These are phyloP conservation scores for Athene cunicularia DNA, from an alignment of 2,113 vertebrate species.

Conservation along the genomic window DNA sequence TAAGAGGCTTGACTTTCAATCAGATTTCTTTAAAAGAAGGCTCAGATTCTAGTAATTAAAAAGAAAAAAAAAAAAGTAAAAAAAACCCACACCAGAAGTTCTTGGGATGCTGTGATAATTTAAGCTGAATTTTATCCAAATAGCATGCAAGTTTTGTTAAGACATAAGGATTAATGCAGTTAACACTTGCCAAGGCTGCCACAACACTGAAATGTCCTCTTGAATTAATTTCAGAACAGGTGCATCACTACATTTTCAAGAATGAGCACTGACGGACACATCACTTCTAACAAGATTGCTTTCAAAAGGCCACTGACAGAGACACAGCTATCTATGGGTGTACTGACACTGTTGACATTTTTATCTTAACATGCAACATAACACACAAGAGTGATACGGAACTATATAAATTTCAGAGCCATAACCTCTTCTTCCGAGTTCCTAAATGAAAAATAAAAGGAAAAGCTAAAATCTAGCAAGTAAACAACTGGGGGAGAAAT, in stretches of 20 bases:
- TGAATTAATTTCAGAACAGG: background rate
- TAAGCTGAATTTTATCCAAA: constrained; percentile 38
- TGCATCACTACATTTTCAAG: background rate
- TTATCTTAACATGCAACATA: background rate
- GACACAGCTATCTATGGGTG: fast-evolving
- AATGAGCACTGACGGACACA: background rate
- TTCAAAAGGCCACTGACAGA: background rate
- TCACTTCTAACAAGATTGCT: background rate
- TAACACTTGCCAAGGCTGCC: constrained; percentile 14
- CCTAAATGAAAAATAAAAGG: background rate
- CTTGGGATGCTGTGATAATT: background rate
- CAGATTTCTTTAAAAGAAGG: background rate
- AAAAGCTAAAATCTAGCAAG: background rate
- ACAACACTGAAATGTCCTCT: background rate
- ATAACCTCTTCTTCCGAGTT: background rate
- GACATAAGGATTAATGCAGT: background rate
- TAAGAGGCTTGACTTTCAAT: background rate
- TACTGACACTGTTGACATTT: background rate
- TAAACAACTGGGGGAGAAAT: background rate
- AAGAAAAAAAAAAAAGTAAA: background rate
- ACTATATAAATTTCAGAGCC: background rate
- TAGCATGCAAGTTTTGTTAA: background rate
- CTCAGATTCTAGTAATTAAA: background rate
- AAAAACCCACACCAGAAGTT: background rate
- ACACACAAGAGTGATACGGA: background rate